Percentiles rank a stretch among this genome's conserved stretches.
These are phyloP conservation scores for Rattus rattus DNA, from an alignment of 2,113 vertebrate genomes.

Conservation along the genomic window DNA sequence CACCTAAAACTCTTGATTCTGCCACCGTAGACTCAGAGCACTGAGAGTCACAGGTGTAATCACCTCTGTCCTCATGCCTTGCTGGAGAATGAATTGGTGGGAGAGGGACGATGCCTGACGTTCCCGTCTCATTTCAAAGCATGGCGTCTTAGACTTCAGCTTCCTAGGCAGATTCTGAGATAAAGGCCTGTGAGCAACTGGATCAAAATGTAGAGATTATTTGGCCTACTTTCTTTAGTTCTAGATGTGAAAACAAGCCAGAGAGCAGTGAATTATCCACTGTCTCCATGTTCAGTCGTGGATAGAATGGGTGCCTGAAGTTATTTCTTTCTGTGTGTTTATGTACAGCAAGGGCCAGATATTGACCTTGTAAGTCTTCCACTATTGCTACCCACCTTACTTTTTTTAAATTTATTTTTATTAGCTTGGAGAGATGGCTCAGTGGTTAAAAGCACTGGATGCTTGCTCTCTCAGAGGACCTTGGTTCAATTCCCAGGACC, in stretches of 20 bases:
- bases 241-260: slow-evolving; percentile 29
- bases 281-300: not conserved
- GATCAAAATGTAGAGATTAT: slow-evolving; percentile 22
- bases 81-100: not conserved
- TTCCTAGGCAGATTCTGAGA: slow-evolving; percentile 36
- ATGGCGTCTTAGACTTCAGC: slow-evolving; percentile 46
- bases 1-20: not conserved
- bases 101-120: not conserved
- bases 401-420: not conserved
- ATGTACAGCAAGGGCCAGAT: not conserved
- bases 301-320: slow-evolving; percentile 4
- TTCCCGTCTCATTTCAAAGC: slow-evolving; percentile 18
- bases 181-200: slow-evolving; percentile 36
- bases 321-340: not conserved
- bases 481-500: not conserved
- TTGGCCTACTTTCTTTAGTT: slow-evolving; percentile 32
- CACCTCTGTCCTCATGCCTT: not conserved
- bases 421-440: not conserved
- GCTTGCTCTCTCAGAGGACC: not conserved
- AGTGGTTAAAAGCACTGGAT: not conserved
- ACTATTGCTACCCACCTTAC: not conserved
- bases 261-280: slow-evolving; percentile 20
- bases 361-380: not conserved
- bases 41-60: not conserved
- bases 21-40: not conserved